Percentiles rank a stretch among this genome's conserved stretches.
Evolutionary conservation across 2,113 vertebrate species (phyloP).

Genomic region (Conger conger): DNA sequence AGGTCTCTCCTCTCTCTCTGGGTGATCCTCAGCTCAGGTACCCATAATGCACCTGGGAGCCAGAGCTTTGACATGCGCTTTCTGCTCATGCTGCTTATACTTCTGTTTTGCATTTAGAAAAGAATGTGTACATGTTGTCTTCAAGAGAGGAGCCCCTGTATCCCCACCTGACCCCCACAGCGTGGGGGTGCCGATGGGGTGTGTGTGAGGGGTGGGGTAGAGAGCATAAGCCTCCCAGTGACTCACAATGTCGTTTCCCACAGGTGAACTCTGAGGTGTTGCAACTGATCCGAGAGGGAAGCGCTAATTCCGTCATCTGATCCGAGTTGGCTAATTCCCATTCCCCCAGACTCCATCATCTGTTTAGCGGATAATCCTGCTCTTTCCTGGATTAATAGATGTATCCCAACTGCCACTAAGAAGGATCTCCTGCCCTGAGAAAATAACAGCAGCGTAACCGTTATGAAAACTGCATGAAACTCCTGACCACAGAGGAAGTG

Average conservation of each 20-base stretch:
- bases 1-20: neutral
- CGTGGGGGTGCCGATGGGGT: neutral
- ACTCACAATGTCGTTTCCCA: neutral
- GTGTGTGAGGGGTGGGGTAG: neutral
- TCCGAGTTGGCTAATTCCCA: slow-evolving; percentile 17
- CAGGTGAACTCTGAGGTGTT: neutral
- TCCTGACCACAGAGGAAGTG: neutral
- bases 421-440: neutral
- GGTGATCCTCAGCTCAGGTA: neutral
- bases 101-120: too few relatives aligned
- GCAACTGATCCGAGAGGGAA: neutral
- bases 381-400: neutral
- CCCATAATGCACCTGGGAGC: neutral
- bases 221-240: neutral
- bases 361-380: slow-evolving; percentile 2
- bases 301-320: slow-evolving; percentile 8
- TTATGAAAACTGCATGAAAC: neutral
- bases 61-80: neutral
- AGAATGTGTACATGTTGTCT: too few relatives aligned
- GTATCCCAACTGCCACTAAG: neutral
- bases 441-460: neutral
- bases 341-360: neutral
- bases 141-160: too few relatives aligned
- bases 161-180: too few relatives aligned
- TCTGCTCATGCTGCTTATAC: neutral